Base-by-base conservation (phyloP, 1,140 invertebrate genomes). In the Ceratina australensis region DNA sequence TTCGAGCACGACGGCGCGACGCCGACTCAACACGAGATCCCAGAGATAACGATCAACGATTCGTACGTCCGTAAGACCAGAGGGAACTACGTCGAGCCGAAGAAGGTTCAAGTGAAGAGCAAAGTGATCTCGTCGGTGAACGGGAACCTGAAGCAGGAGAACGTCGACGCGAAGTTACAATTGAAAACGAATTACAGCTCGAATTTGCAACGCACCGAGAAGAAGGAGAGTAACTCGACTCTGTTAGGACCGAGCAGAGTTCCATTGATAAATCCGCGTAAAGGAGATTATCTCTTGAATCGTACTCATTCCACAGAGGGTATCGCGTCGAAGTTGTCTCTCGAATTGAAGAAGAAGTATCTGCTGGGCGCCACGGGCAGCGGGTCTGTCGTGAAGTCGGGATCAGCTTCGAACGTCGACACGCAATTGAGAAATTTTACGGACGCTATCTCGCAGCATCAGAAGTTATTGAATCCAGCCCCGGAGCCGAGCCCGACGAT, bases 261-360 rank as follows among this genome's bases (percentile, higher is more conserved):
- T 20, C 88, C 92, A 26, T 84, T 92, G 63, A 77, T 93, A 2
- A 93, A 95, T 89, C 93, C 94, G 13, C 92, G 93, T 1, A 94
- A 94, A 18, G 95, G 95, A 12, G 95, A 96, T 84, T 96, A 96
- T 87, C 92, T 96, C 24, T 91, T 97, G 15, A 97, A 96, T 86
- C 94, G 96, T 81, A 97, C 96, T 0, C 95, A 96, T 64, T 97
- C 96, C 57, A 97, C 96, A 0, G 96, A 97, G 82, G 96, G 96
- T 16, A 95, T 97, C 49, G 96, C 97, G 0, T 96, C 96, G 1
- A 97, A 97, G 91, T 94, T 96, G 49, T 97, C 96, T 16, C 90
- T 97, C 28, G 96, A 97, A 89, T 92, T 98, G 8, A 97, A 97
- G 85, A 96, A 97, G 85, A 94, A 95, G 71, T 98, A 97, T 90